These are phyloP conservation scores for Bombyx mori DNA, from an alignment of 1,140 invertebrate species.

Conservation along the genomic window ASM3026992v2 NC_085110.1:9108001-9108500, in stretches of 20 bases:
- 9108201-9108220: conserved; percentile 55
- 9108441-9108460: no score
- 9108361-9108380: conserved; percentile 94
- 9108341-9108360: conserved; percentile 96
- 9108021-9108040: conserved; percentile 9
- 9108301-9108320: conserved; percentile 17
- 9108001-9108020: conserved; percentile 11
- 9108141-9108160: conserved; percentile 60
- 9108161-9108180: conserved; percentile 48
- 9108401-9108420: no score
- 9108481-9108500: no score
- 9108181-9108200: conserved; percentile 58
- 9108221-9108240: conserved; percentile 57
- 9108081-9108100: neutral
- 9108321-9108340: conserved; percentile 85
- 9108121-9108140: conserved; percentile 14
- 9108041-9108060: conserved; percentile 12
- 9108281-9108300: conserved; percentile 37
- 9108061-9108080: conserved; percentile 5
- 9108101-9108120: conserved; percentile 3
- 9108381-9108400: neutral
- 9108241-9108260: conserved; percentile 56
- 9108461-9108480: no score
- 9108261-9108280: conserved; percentile 55
- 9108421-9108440: no score